Conservation (phyloP, 2,797 vertebrate species). For the Sylvia borin region DNA sequence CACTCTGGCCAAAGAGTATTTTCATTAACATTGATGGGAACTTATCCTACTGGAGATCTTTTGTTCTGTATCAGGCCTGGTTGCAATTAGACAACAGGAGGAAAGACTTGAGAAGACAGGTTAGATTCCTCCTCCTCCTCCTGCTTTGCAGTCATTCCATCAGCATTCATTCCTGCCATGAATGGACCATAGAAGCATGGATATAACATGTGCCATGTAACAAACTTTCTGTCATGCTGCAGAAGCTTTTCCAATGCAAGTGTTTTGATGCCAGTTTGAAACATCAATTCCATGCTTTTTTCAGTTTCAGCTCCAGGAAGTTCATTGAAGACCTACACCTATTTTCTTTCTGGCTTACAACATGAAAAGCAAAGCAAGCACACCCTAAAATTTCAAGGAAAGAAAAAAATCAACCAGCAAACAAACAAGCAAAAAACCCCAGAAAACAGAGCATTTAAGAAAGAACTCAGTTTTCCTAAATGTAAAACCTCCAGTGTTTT, state of each 20-base stretch:
- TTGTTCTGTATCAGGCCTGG: neutral
- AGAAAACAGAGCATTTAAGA: neutral
- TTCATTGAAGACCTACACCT: neutral
- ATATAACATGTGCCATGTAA: neutral
- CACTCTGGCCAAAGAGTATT: neutral
- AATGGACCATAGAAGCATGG: neutral
- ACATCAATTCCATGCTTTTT: neutral
- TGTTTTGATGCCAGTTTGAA: neutral
- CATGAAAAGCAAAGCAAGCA: neutral
- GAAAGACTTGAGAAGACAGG: neutral
- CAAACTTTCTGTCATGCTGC: neutral
- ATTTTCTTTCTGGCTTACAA: neutral
- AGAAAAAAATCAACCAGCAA: neutral
- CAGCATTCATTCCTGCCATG: fast-evolving
- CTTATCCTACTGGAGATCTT: neutral
- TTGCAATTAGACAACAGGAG: neutral
- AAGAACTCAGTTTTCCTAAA: neutral
- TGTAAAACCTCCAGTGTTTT: neutral
- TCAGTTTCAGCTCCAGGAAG: neutral
- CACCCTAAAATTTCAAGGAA: neutral
- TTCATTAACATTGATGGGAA: neutral
- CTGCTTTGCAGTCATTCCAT: neutral
- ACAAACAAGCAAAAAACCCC: neutral
- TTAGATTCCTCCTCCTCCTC: neutral
- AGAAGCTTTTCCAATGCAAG: neutral